phyloP scores from a whole-genome alignment of 2,113 vertebrate species.

The Xiphophorus hellerii region DNA sequence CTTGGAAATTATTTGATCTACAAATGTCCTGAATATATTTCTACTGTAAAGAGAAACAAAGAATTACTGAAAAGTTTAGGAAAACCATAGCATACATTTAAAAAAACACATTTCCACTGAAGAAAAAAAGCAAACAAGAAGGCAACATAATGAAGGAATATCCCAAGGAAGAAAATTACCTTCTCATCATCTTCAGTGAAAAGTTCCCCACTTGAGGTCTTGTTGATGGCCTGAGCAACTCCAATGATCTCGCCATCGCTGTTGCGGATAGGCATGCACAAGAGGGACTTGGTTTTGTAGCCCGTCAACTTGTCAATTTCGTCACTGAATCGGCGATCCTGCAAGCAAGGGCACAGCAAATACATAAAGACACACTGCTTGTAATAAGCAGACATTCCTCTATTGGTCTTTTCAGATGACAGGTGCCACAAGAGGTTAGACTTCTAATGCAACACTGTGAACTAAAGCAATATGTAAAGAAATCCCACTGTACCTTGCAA shows the following conservation, averaged over 20 bases:
- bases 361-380: slow-evolving; percentile 16
- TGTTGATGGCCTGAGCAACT: slow-evolving; percentile 98
- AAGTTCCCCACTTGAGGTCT: slow-evolving; percentile 89
- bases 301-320: slow-evolving; percentile 98
- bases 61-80: background rate
- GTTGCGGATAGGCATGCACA: slow-evolving; percentile 97
- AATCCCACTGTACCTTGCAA: background rate
- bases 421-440: background rate
- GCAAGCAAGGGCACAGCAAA: slow-evolving; percentile 36
- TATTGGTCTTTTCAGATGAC: background rate
- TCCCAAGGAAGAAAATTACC: slow-evolving; percentile 76
- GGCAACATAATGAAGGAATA: background rate
- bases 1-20: slow-evolving; percentile 3
- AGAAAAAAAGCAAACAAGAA: background rate
- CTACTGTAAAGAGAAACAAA: background rate
- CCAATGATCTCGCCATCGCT: slow-evolving; percentile 97
- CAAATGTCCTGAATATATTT: slow-evolving; percentile 8
- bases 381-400: background rate
- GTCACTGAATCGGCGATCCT: slow-evolving; percentile 98
- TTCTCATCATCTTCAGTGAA: slow-evolving; percentile 97
- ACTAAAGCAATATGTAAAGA: background rate
- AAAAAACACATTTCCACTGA: background rate
- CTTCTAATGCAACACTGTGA: background rate
- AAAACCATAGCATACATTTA: background rate
- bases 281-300: slow-evolving; percentile 96